These are phyloP conservation scores for Manacus vitellinus DNA, from an alignment of 2,113 vertebrate genomes.

Conservation along the genomic window DNA sequence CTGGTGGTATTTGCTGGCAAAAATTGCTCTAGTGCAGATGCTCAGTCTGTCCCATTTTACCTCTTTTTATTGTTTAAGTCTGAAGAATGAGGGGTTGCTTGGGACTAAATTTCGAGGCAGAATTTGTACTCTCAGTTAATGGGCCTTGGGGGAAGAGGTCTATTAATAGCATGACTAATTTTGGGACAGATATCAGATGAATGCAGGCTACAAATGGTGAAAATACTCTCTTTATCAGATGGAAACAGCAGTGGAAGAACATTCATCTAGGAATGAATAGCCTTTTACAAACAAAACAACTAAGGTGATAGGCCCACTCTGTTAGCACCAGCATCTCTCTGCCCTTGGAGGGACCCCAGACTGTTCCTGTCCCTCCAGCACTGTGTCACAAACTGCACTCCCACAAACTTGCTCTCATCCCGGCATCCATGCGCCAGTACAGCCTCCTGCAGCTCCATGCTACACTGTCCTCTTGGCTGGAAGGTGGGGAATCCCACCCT, in stretches of 20 bases:
- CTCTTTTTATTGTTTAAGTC: not conserved
- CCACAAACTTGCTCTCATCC: conserved; percentile 55
- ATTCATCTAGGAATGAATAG: not conserved
- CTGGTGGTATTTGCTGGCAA: not conserved
- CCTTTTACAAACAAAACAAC: not conserved
- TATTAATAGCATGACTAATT: not conserved
- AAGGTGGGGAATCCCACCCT: not conserved
- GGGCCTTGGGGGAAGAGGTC: not conserved
- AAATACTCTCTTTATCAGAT: not conserved
- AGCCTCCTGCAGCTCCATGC: conserved; percentile 57
- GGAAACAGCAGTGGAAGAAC: not conserved
- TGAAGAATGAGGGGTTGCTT: not conserved
- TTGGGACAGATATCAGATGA: not conserved
- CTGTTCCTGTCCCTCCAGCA: conserved; percentile 22
- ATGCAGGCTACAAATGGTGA: not conserved
- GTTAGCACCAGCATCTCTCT: not conserved
- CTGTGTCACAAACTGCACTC: conserved; percentile 67
- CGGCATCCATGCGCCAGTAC: conserved; percentile 31
- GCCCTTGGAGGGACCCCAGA: not conserved
- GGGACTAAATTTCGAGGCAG: not conserved
- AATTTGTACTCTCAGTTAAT: not conserved
- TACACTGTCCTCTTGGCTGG: conserved; percentile 4
- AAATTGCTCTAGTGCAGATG: not conserved
- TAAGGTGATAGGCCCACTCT: not conserved
- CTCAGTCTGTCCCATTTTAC: not conserved